These are phyloP conservation scores for Nothura maculosa DNA, from an alignment of 2,797 vertebrate species.

Conservation along the genomic window DNA sequence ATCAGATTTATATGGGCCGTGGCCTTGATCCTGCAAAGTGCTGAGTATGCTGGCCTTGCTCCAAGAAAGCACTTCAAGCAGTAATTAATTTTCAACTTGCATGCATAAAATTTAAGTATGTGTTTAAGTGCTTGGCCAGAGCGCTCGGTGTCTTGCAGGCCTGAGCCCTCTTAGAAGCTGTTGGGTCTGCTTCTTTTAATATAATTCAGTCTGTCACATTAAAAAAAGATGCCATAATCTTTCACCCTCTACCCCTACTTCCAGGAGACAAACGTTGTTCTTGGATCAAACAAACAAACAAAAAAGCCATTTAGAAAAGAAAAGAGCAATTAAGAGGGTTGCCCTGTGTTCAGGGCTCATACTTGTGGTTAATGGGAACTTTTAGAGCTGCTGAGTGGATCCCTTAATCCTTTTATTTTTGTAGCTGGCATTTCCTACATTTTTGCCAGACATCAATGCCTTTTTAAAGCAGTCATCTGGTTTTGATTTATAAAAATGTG, in stretches of 20 bases:
- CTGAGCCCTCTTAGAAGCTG: conserved; percentile 40
- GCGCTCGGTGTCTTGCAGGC: conserved; percentile 21
- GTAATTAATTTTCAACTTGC: conserved; percentile 68
- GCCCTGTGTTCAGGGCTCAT: conserved; percentile 2
- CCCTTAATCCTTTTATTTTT: conserved; percentile 76
- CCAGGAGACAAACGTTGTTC: conserved; percentile 56
- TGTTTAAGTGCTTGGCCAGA: conserved; percentile 44
- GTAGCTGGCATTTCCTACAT: conserved; percentile 63
- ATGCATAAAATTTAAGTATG: conserved; percentile 59
- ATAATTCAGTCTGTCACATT: conserved; percentile 40
- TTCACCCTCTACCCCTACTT: conserved; percentile 38
- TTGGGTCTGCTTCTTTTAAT: conserved; percentile 37
- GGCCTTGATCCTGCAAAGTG: background rate
- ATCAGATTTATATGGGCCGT: background rate
- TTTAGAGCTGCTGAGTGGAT: conserved; percentile 60
- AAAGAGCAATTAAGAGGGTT: conserved; percentile 38
- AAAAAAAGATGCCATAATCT: conserved; percentile 52
- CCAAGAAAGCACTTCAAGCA: conserved; percentile 66
- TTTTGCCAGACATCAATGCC: conserved; percentile 63
- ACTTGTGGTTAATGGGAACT: conserved; percentile 60
- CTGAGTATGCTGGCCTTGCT: conserved; percentile 17
- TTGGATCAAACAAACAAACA: background rate
- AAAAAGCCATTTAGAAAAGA: background rate
- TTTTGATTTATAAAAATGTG: conserved; percentile 71
- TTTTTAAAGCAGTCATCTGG: conserved; percentile 68